These are phyloP conservation scores for Phalacrocorax aristotelis DNA, from an alignment of 2,113 vertebrate genomes.

Conservation along the genomic window DNA sequence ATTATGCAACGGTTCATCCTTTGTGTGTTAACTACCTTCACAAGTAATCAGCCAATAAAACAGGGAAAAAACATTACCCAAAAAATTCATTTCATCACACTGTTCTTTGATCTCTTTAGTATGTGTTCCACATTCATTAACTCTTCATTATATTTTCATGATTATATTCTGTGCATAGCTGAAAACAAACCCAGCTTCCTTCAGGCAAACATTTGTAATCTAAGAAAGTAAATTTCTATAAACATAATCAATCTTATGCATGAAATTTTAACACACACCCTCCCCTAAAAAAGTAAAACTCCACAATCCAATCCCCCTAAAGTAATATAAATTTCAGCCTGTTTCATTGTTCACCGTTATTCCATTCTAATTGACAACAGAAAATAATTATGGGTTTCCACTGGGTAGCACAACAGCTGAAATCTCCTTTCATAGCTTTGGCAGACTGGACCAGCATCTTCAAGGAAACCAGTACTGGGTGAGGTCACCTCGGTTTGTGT, in stretches of 20 bases:
- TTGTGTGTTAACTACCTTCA: conserved; percentile 63
- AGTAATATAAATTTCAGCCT: neutral
- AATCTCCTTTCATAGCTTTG: neutral
- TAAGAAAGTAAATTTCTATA: conserved; percentile 64
- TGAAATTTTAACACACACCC: conserved; percentile 37
- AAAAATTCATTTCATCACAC: conserved; percentile 51
- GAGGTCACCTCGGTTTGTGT: neutral
- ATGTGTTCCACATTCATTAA: conserved; percentile 59
- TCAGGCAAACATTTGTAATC: conserved; percentile 50
- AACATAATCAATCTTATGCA: conserved; percentile 58
- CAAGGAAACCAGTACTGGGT: neutral
- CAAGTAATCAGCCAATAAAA: conserved; percentile 49
- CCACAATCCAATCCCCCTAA: neutral
- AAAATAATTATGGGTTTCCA: neutral
- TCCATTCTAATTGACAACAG: neutral
- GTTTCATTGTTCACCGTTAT: neutral
- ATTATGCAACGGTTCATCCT: conserved; percentile 21
- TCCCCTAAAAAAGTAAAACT: neutral
- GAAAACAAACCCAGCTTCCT: conserved; percentile 61
- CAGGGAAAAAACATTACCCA: neutral
- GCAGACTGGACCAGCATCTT: neutral
- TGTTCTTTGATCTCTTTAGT: conserved; percentile 59
- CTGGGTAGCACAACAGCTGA: neutral
- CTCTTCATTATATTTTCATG: conserved; percentile 68
- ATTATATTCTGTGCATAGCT: conserved; percentile 35